A percentile compares a stretch with the other conserved stretches of the same genome.
Conservation (phyloP, 2,113 vertebrate genomes). For the Clarias macrocephalus region DNA sequence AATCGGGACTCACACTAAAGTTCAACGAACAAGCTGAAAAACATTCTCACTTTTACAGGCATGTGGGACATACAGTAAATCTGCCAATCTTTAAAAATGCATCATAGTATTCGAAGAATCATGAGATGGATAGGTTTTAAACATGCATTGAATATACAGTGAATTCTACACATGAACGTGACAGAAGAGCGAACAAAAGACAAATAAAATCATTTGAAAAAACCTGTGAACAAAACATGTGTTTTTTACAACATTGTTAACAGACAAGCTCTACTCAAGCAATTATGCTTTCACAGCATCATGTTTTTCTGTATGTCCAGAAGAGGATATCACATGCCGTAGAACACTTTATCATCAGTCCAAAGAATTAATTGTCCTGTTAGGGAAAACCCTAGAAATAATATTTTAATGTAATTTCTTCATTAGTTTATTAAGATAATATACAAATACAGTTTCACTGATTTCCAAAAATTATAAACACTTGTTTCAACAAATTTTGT, state of each 20-base stretch:
- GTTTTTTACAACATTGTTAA: neutral
- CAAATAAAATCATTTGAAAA: neutral
- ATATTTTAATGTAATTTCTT: neutral
- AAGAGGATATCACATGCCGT: neutral
- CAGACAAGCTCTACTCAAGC: neutral
- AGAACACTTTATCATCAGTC: neutral
- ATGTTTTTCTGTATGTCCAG: neutral
- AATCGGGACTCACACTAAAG: neutral
- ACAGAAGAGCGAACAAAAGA: neutral
- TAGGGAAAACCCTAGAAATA: neutral
- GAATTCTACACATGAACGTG: neutral
- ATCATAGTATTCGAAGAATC: neutral
- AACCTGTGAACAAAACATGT: neutral
- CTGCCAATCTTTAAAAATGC: neutral
- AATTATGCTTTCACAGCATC: neutral
- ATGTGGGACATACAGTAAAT: neutral
- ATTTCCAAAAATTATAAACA: neutral
- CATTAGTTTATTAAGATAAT: neutral
- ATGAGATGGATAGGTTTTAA: neutral
- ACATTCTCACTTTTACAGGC: neutral
- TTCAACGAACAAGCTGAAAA: slow-evolving; percentile 6
- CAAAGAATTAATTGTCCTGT: neutral
- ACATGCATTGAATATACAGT: neutral
- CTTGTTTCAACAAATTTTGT: neutral
- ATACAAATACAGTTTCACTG: neutral